Evolutionary conservation across 2,888 invertebrate genomes (phyloP), one percentile per base, ranked within the genome.

Genomic region (Acrobasis consociella): DNA sequence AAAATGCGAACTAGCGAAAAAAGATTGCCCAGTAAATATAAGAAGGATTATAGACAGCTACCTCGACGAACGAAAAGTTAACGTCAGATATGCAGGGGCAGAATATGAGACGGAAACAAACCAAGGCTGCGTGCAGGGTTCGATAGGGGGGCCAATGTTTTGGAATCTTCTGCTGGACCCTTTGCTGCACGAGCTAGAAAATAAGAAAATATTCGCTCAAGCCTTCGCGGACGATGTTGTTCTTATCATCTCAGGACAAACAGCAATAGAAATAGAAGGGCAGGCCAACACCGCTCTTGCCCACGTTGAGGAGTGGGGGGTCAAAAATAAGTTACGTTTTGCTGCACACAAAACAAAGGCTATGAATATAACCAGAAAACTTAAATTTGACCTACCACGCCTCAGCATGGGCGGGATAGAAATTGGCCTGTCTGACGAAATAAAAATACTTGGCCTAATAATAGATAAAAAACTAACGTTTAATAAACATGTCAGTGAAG

Each of bases 231-330:
- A 31, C 31, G 31, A 31, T 8, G 31, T 51, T 1, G 51, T 51
- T 5, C 17, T 51, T 1, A 22, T 51, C 17, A 5, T 51, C 22
- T 22, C 22, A 5, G 51, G 17, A 0, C 10, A 51, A 22, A 51
- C 51, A 9, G 51, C 51, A 3, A 1, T 8, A 8, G 53, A 53
- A 0, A 53, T 59, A 2, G 11, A 51, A 46, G 66, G 65, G 64
- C 68, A 68, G 64, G 68, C 69, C 67, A 69, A 69, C 67, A 67
- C 68, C 64, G 67, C 69, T 65, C 42, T 42, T 5, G 7, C 1
- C 42, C 42, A 11, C 2, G 42, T 42, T 42, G 2, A 2, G 42
- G 11, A 1, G 42, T 42, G 42, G 42, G 42, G 42, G 8, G 42
- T 42, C 42, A 2, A 11, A 42, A 42, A 42, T 10, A 42, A 42